A percentile compares a stretch with the other conserved stretches of the same genome.
Conservation (phyloP, 2,113 vertebrate genomes). For the Nibea albiflora region DNA sequence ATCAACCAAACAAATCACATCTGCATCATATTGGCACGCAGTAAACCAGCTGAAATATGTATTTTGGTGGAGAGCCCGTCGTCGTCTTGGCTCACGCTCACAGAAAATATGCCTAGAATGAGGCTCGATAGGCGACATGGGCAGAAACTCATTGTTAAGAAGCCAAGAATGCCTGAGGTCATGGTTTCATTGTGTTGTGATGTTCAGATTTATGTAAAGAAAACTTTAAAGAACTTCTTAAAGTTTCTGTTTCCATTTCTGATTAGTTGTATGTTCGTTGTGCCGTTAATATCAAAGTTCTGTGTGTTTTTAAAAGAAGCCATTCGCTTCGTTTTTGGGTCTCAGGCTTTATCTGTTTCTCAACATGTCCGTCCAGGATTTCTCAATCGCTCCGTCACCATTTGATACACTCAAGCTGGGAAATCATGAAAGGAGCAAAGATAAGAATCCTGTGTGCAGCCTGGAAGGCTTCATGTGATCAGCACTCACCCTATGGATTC, state of each 20-base stretch:
- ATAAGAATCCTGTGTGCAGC: neutral
- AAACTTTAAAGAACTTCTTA: too few relatives aligned
- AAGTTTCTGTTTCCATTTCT: too few relatives aligned
- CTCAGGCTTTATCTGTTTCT: neutral
- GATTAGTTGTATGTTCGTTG: too few relatives aligned
- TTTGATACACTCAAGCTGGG: conserved; percentile 3
- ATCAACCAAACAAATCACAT: neutral
- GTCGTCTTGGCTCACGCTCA: neutral
- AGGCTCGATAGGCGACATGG: conserved; percentile 28
- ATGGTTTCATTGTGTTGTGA: neutral
- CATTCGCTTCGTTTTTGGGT: neutral
- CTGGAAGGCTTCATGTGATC: conserved; percentile 2
- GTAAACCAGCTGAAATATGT: neutral
- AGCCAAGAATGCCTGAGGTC: conserved; percentile 29
- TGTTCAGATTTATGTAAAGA: neutral
- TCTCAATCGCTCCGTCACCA: neutral
- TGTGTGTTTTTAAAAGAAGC: neutral
- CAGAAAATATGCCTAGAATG: conserved; percentile 49
- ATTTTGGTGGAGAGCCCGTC: neutral
- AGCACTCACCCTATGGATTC: too few relatives aligned
- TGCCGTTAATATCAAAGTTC: neutral
- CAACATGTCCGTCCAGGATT: neutral
- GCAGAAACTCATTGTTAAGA: neutral
- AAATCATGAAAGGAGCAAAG: conserved; percentile 9
- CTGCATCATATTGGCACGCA: neutral